Evolutionary conservation across 2,113 vertebrate genomes (phyloP), one percentile per base, ranked within the genome.

Genomic region (Eulacestoma nigropectus): DNA sequence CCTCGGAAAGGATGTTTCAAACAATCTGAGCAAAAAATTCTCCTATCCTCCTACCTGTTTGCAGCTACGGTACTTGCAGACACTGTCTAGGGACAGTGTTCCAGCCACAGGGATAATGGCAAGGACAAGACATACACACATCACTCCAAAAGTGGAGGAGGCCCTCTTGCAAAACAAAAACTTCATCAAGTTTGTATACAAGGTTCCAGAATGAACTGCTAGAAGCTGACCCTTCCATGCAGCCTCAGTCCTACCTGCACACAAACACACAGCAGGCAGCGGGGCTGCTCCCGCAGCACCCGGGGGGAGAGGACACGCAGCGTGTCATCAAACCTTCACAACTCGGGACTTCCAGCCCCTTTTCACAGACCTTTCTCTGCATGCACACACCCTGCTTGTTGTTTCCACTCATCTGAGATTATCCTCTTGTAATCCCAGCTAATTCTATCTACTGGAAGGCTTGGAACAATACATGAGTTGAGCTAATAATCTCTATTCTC

Each of bases 241-340:
- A 78, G 41, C 68, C 37, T 55, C 23, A 67, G 14, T 29, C 60
- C 56, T 39, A 50, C 72, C 75, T 65, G 78, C 49, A 56, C 67
- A 56, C 32, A 67, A 46, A 70, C 2, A 26, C 5, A 3, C 1
- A 37, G 46, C 9, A 16, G 56, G 39, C 33, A 20, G 55, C 5
- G 13, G 18, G 21, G 78, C 68, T 59, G 49, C 73, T 59, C 42
- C 2, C 21, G 46, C 60, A 29, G 60, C 35, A 30, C 7, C 26
- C 0, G 0, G 21, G 8, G 25, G 33, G 35, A 42, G 30, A 50
- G 26, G 21, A 35, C 16, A 29, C 0, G 0, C 30, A 27, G n/a
- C 1, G 2, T 0, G 1, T 30, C 46, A 30, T 27, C 41, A 55
- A 50, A 46, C 41, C 44, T 8, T 30, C 41, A n/a, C 55, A 56